A percentile compares a stretch with the other conserved stretches of the same genome.
phyloP scores from a whole-genome alignment of 2,888 invertebrate species.

The Chalcosyrphus nemorum region DNA sequence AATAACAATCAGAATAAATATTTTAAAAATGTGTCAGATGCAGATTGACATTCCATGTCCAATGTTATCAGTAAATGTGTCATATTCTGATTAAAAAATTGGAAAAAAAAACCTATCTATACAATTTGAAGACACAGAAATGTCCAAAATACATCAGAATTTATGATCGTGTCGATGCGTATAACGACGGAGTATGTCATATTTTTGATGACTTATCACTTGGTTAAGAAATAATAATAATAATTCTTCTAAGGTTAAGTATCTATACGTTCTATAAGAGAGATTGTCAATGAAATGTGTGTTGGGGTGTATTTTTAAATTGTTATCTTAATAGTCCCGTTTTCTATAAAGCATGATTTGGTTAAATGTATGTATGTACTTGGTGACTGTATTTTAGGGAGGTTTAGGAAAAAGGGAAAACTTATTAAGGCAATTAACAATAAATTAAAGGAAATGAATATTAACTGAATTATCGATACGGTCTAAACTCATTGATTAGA shows the following conservation, averaged over 20 bases:
- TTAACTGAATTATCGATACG: too few relatives aligned
- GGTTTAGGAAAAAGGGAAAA: too few relatives aligned
- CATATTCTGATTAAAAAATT: conserved; percentile 25
- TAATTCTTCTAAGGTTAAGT: background rate
- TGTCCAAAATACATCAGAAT: conserved; percentile 36
- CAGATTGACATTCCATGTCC: conserved; percentile 67
- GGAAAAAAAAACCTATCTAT: conserved; percentile 9
- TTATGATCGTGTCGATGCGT: conserved; percentile 16
- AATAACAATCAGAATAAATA: conserved; percentile 28
- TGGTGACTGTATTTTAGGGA: too few relatives aligned
- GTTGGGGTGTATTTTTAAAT: background rate
- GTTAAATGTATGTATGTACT: too few relatives aligned
- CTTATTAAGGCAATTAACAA: too few relatives aligned
- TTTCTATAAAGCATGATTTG: background rate
- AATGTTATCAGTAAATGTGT: conserved; percentile 58
- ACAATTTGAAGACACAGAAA: conserved; percentile 43
- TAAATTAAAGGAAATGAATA: too few relatives aligned
- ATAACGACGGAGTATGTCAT: conserved; percentile 14
- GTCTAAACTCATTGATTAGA: too few relatives aligned
- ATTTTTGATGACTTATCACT: conserved; percentile 37
- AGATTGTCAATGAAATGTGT: conserved; percentile 20
- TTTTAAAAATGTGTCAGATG: conserved; percentile 49
- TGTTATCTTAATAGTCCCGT: conserved; percentile 17
- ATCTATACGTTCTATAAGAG: background rate
- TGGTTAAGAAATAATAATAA: conserved; percentile 12